Conservation (phyloP, 1,140 invertebrate genomes). For the Monochamus saltuarius region DNA sequence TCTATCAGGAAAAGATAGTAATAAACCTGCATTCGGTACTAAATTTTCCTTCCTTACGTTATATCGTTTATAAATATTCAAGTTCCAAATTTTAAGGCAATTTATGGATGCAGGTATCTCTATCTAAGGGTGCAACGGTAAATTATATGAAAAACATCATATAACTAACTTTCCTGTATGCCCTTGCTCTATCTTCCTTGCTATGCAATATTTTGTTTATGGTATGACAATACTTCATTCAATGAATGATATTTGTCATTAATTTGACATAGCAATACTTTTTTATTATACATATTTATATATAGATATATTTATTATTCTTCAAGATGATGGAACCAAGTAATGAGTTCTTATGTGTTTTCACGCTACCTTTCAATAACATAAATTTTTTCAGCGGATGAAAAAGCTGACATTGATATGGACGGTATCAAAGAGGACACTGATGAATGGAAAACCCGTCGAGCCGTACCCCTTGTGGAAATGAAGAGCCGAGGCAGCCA, state of each 20-base stretch:
- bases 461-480: constrained; percentile 22
- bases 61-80: too few relatives aligned
- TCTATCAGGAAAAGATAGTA: too few relatives aligned
- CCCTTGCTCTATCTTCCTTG: too few relatives aligned
- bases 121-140: too few relatives aligned
- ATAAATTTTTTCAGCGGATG: constrained; percentile 2
- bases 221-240: too few relatives aligned
- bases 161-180: too few relatives aligned
- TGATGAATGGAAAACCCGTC: constrained; percentile 30
- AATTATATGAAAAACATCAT: too few relatives aligned
- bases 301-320: background rate
- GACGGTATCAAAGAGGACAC: constrained; percentile 13
- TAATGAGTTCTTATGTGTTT: background rate
- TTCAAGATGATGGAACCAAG: constrained; percentile 10
- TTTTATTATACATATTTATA: constrained; percentile 1
- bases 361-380: background rate
- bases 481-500: background rate
- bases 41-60: too few relatives aligned
- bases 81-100: too few relatives aligned
- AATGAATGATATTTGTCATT: background rate
- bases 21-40: too few relatives aligned
- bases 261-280: background rate
- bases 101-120: too few relatives aligned
- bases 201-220: too few relatives aligned
- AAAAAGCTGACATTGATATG: constrained; percentile 7